These are phyloP conservation scores for Tychaedon coryphoeus DNA, from an alignment of 2,113 vertebrate species.

Conservation along the genomic window DNA sequence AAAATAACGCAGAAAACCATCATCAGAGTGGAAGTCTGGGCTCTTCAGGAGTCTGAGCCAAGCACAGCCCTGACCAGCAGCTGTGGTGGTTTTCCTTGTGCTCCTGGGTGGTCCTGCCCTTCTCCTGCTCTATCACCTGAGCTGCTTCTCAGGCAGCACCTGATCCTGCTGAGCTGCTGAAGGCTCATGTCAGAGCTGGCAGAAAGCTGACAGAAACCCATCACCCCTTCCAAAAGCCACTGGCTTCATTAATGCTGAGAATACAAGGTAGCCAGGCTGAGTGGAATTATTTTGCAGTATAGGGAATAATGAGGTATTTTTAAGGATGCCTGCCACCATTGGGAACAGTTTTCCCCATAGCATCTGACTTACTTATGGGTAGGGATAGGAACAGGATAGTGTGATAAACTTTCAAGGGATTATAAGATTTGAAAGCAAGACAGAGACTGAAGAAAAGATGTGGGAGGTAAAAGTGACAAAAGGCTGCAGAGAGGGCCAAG, in stretches of 20 bases:
- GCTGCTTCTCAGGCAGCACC: background rate
- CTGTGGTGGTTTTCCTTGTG: rapidly evolving
- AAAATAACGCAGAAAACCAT: background rate
- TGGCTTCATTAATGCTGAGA: background rate
- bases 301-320: background rate
- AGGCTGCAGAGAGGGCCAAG: background rate
- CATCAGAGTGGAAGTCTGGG: background rate
- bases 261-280: background rate
- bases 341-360: background rate
- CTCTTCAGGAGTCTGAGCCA: background rate
- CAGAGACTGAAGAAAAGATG: background rate
- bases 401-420: background rate
- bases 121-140: background rate
- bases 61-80: rapidly evolving
- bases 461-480: background rate
- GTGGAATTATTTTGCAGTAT: background rate
- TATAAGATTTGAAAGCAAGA: background rate
- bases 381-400: background rate
- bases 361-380: background rate
- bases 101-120: background rate
- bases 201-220: background rate
- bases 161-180: background rate
- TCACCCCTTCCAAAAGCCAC: background rate
- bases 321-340: background rate
- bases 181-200: background rate